Evolutionary conservation across 2,113 vertebrate species (phyloP), one percentile per base, ranked within the genome.

Genomic region (Brienomyrus longianalis): DNA sequence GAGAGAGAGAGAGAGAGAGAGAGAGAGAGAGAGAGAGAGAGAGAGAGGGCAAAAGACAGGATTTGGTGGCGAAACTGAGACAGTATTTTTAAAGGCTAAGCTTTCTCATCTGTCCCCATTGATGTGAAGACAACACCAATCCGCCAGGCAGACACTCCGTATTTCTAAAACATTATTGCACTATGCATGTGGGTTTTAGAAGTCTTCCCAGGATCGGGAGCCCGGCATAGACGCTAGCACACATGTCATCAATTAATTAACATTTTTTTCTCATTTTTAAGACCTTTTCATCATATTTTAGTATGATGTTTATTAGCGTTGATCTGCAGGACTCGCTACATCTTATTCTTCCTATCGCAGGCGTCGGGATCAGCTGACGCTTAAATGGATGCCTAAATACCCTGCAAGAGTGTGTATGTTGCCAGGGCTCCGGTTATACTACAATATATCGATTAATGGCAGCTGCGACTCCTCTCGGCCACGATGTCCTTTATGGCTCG

Each of bases 1-100:
- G 89, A 86, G 59, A 15, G 90, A 15, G 90, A 23, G 86, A 85
- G 66, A 83, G 90, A 89, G 88, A n/a, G 62, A 6, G 87, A 51
- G 51, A 52, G 52, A 54, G 74, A 87, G 83, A 84, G 48, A 83
- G 52, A 80, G 45, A 86, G 39, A 39, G 39, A 39, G 39, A 39
- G 35, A 39, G 1, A 39, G 35, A 39, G 35, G 2, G 39, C 39
- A 39, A 39, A 39, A 39, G 39, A 39, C 1, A 39, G 39, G 39
- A 39, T 39, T 39, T 39, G 2, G 39, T 39, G 39, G 39, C 39
- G 39, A 39, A 39, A 39, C 39, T 39, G 39, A 39, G 39, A 1
- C 39, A 39, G 39, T 39, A 39, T 39, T 86, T 89, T 48, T 80
- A 39, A 80, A 39, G 13, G 74, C 27, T 39, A 80, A 39, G 74